Conservation (phyloP, 2,113 vertebrate genomes). For the Antigone vipio region DNA sequence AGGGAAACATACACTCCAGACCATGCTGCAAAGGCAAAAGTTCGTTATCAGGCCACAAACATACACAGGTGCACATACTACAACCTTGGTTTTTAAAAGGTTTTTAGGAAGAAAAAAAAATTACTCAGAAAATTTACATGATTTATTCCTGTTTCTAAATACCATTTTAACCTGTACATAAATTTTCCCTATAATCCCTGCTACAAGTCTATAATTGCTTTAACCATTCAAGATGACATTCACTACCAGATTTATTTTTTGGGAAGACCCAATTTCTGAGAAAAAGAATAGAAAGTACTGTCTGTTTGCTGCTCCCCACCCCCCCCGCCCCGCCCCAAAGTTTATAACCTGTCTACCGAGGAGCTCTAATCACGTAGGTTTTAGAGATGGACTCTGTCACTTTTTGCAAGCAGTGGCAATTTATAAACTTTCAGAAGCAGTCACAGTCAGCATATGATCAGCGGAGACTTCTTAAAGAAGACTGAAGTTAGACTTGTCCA, state of each 20-base stretch:
- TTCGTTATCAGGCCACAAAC: constrained; percentile 3
- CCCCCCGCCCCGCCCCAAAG: fast-evolving
- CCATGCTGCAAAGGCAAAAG: background rate
- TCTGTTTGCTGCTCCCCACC: background rate
- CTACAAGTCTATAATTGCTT: background rate
- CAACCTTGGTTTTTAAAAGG: background rate
- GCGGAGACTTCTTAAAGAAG: background rate
- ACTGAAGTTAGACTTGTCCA: background rate
- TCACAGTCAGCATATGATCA: background rate
- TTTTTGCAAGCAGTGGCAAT: background rate
- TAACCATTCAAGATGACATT: background rate
- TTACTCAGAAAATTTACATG: background rate
- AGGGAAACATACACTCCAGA: background rate
- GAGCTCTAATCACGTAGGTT: background rate
- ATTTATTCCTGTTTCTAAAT: background rate
- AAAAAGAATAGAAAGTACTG: background rate
- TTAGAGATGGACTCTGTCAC: background rate
- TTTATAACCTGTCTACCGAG: background rate
- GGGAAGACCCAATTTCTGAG: background rate
- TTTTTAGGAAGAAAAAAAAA: background rate
- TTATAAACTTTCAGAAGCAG: background rate
- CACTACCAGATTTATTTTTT: background rate
- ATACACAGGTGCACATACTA: background rate
- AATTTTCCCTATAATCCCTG: background rate
- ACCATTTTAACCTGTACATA: background rate